phyloP scores from a whole-genome alignment of 2,797 vertebrate species.

The Semaprochilodus insignis region DNA sequence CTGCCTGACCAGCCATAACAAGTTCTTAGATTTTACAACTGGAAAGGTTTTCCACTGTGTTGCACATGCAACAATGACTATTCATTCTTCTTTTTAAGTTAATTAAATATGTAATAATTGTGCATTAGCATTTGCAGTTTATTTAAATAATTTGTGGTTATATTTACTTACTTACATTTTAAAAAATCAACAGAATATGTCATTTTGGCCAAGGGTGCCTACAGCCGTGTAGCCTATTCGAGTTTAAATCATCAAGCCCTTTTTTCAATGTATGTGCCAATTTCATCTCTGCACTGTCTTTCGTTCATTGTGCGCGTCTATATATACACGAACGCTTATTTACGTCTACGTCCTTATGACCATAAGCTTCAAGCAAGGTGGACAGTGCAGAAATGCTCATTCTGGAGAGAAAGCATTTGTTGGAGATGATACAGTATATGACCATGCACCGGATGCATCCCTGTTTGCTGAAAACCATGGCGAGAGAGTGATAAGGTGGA shows the following conservation, averaged over 20 bases:
- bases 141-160: no score
- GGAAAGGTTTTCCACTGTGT: no score
- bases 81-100: no score
- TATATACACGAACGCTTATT: slow-evolving; percentile 8
- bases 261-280: background rate
- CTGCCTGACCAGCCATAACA: no score
- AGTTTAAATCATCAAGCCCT: background rate
- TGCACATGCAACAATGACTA: no score
- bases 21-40: no score
- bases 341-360: slow-evolving; percentile 10
- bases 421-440: background rate
- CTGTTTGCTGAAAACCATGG: slow-evolving; percentile 2
- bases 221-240: background rate
- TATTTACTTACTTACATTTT: no score
- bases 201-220: no score
- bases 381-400: slow-evolving; percentile 1
- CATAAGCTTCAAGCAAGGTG: slow-evolving; percentile 12
- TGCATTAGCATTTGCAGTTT: no score
- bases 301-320: slow-evolving; percentile 2
- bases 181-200: no score
- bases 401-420: background rate
- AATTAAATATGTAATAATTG: no score
- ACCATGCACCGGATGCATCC: slow-evolving; percentile 7
- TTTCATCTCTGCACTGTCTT: slow-evolving; percentile 20
- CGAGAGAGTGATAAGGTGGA: slow-evolving; percentile 8